A percentile compares a stretch with the other conserved stretches of the same genome.
Conservation (phyloP, 1,140 invertebrate species). For the Hyles vespertilio region DNA sequence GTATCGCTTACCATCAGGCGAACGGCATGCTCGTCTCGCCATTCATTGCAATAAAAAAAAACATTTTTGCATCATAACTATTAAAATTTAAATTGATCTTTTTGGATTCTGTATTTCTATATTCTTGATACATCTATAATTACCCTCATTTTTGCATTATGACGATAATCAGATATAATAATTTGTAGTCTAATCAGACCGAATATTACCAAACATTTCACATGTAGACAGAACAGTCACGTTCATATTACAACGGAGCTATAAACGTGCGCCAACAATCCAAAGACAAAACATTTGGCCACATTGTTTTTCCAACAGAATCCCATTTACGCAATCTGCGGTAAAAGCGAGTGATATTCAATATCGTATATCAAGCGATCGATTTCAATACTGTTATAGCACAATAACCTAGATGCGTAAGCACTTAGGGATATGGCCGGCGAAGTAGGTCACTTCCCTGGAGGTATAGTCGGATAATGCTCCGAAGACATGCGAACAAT, state of each 20-base stretch:
- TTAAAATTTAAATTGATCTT: too few relatives aligned
- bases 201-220: too few relatives aligned
- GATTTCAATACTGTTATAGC: conserved; percentile 38
- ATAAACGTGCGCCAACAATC: background rate
- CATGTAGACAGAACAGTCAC: too few relatives aligned
- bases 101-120: too few relatives aligned
- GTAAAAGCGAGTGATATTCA: conserved; percentile 34
- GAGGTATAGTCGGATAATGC: conserved; percentile 46
- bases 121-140: too few relatives aligned
- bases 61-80: background rate
- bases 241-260: too few relatives aligned
- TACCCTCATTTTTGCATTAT: too few relatives aligned
- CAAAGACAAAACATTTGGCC: conserved; percentile 16
- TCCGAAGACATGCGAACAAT: conserved; percentile 45
- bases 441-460: conserved; percentile 51
- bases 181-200: too few relatives aligned
- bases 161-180: too few relatives aligned
- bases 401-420: conserved; percentile 55
- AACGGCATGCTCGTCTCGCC: too few relatives aligned
- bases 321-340: conserved; percentile 44
- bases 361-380: conserved; percentile 29
- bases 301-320: conserved; percentile 30
- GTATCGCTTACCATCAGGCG: too few relatives aligned
- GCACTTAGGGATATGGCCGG: conserved; percentile 52
- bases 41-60: too few relatives aligned